Percentiles rank a stretch among this genome's conserved stretches.
These are phyloP conservation scores for Uromys caudimaculatus DNA, from an alignment of 2,797 vertebrate genomes.

Conservation along the genomic window DNA sequence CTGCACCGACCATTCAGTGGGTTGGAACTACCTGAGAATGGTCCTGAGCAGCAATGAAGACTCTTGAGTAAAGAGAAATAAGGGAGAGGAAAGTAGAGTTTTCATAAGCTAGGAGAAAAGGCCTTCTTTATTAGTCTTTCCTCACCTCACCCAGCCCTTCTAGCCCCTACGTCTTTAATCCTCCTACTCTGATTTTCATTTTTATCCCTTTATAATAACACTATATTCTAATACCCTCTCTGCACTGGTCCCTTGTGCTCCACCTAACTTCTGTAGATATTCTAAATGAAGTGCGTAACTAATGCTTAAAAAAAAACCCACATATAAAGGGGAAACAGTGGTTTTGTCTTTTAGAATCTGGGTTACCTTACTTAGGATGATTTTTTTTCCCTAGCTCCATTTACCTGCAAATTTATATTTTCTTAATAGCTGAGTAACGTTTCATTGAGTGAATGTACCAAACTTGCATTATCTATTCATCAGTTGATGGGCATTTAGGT, in stretches of 20 bases:
- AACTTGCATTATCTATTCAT: background rate
- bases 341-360: background rate
- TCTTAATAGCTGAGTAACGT: background rate
- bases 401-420: background rate
- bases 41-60: background rate
- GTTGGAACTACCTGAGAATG: background rate
- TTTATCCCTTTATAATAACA: background rate
- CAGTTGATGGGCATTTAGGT: background rate
- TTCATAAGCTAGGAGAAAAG: fast-evolving
- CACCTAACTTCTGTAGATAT: background rate
- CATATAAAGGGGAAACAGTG: background rate
- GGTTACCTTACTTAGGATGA: background rate
- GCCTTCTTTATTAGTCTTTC: background rate
- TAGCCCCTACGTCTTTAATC: background rate
- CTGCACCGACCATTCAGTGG: background rate
- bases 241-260: background rate
- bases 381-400: background rate
- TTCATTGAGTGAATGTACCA: background rate
- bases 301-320: background rate
- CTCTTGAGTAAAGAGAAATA: background rate
- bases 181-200: background rate
- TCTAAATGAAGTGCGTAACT: background rate
- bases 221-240: background rate
- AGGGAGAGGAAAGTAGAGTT: background rate
- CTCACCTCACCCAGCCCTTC: background rate